phyloP scores from a whole-genome alignment of 2,113 vertebrate genomes.

The Andinoacara biseriatus region DNA sequence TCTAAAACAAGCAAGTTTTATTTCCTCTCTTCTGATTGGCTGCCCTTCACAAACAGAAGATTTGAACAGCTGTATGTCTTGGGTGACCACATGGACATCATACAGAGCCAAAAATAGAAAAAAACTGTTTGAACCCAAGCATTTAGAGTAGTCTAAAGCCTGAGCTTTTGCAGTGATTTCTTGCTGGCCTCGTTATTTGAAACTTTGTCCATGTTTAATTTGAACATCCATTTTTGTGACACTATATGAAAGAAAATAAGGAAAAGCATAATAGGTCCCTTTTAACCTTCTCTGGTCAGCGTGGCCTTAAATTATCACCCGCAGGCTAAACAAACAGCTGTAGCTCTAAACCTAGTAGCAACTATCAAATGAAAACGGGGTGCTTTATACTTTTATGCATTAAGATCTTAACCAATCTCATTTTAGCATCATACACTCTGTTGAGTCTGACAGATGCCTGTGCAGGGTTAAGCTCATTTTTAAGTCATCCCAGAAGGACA shows the following conservation, averaged over 20 bases:
- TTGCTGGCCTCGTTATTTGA: neutral
- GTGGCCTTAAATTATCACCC: neutral
- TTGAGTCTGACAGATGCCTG: neutral
- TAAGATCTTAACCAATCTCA: neutral
- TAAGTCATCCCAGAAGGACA: neutral
- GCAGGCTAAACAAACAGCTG: neutral
- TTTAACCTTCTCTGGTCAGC: neutral
- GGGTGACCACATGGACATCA: neutral
- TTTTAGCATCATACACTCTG: neutral
- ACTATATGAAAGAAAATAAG: no score
- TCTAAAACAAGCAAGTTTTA: neutral
- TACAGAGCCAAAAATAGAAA: neutral
- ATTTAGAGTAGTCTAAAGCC: no score
- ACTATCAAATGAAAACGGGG: constrained; percentile 23
- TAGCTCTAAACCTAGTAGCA: neutral
- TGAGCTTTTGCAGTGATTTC: neutral
- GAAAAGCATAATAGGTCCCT: neutral
- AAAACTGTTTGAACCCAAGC: no score
- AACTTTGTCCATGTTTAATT: no score
- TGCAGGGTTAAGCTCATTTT: neutral
- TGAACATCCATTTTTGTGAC: neutral
- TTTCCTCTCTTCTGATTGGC: neutral
- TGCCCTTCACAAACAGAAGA: neutral
- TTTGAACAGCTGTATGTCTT: neutral
- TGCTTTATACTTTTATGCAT: constrained; percentile 31